Conservation (phyloP, 2,113 vertebrate species). For the Syngnathus scovelli region DNA sequence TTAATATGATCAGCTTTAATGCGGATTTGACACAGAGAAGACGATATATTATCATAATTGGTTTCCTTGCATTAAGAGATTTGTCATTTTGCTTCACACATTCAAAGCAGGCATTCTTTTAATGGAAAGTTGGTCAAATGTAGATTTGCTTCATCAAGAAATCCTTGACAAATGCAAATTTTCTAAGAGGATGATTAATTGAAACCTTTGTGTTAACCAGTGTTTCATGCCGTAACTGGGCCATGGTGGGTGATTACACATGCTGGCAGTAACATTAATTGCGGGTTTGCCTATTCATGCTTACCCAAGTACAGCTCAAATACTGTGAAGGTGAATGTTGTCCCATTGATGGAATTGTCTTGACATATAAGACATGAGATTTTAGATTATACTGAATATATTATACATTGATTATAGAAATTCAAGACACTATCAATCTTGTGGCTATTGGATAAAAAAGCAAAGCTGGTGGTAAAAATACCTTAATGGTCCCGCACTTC, state of each 20-base stretch:
- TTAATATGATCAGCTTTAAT: slow-evolving; percentile 44
- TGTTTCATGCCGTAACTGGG: slow-evolving; percentile 37
- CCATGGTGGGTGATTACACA: slow-evolving; percentile 31
- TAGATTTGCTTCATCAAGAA: slow-evolving; percentile 28
- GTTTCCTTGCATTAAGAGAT: slow-evolving; percentile 42
- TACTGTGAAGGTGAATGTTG: slow-evolving; percentile 45
- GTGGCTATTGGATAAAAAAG: neutral
- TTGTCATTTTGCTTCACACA: slow-evolving; percentile 54
- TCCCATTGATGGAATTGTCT: slow-evolving; percentile 18
- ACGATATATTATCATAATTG: slow-evolving; percentile 55
- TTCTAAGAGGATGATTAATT: slow-evolving; percentile 53
- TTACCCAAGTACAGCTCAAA: slow-evolving; percentile 32
- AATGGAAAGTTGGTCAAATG: slow-evolving; percentile 44
- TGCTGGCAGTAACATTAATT: slow-evolving; percentile 28
- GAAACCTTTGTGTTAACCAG: slow-evolving; percentile 37
- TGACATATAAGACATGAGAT: neutral
- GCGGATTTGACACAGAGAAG: slow-evolving; percentile 47
- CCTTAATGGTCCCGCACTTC: too few relatives aligned
- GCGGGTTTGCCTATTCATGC: slow-evolving; percentile 13
- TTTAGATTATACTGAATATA: too few relatives aligned
- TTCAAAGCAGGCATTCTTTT: slow-evolving; percentile 47
- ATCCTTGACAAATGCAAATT: slow-evolving; percentile 53
- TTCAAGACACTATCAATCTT: too few relatives aligned
- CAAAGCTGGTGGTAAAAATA: too few relatives aligned
- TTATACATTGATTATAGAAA: too few relatives aligned